Conservation (phyloP, 1,140 invertebrate species). For the Triops longicaudatus region DNA sequence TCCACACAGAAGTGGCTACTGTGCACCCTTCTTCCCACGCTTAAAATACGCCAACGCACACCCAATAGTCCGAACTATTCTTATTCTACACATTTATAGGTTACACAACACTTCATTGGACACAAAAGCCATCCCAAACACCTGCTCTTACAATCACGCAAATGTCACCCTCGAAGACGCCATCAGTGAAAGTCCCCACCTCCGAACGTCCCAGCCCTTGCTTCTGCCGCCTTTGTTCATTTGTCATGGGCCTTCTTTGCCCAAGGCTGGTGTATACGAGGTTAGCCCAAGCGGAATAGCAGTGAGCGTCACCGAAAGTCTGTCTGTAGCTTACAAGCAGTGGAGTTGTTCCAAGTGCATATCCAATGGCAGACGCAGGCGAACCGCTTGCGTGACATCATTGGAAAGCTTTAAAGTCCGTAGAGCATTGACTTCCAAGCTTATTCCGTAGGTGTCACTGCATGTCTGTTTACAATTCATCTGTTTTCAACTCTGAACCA, state of each 20-base stretch:
- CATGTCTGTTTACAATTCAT: neutral
- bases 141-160: constrained; percentile 7
- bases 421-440: neutral
- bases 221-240: constrained; percentile 2
- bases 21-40: neutral
- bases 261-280: no score
- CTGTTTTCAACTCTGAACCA: neutral
- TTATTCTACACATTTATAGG: neutral
- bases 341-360: no score
- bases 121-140: neutral
- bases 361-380: no score
- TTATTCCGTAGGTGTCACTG: neutral
- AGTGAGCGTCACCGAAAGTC: no score
- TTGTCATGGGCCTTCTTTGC: neutral
- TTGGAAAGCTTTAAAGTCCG: no score
- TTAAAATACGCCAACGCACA: neutral
- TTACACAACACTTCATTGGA: neutral
- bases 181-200: neutral
- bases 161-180: neutral
- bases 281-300: no score
- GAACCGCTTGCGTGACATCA: no score
- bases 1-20: neutral
- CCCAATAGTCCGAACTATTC: neutral
- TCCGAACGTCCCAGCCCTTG: neutral
- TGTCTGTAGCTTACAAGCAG: no score